A percentile compares a stretch with the other conserved stretches of the same genome.
These are phyloP conservation scores for Meghimatium bilineatum DNA, from an alignment of 2,888 invertebrate genomes.

Conservation along the genomic window DNA sequence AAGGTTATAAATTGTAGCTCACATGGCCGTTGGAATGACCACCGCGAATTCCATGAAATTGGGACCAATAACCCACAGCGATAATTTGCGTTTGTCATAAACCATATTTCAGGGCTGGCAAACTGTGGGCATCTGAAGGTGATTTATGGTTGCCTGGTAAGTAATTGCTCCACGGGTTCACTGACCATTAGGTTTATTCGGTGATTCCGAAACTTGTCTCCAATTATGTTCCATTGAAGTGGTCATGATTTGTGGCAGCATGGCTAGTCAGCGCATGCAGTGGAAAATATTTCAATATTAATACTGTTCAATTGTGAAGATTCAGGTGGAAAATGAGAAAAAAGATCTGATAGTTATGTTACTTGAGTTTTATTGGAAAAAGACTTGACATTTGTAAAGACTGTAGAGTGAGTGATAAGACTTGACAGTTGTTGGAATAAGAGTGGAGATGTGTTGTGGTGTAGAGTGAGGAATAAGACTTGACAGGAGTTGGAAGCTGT, in stretches of 20 bases:
- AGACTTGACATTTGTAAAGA: neutral
- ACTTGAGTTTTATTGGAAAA: neutral
- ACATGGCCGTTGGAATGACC: conserved; percentile 6
- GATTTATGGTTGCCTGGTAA: neutral
- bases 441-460: neutral
- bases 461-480: too few relatives aligned
- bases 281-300: too few relatives aligned
- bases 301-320: too few relatives aligned
- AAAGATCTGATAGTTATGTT: neutral
- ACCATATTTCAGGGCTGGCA: conserved; percentile 20
- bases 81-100: conserved; percentile 30
- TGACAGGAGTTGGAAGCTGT: too few relatives aligned
- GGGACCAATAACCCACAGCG: neutral
- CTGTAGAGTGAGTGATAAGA: neutral
- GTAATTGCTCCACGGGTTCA: neutral
- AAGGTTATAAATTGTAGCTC: neutral
- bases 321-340: neutral
- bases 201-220: conserved; percentile 8
- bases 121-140: neutral
- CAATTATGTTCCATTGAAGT: conserved; percentile 6
- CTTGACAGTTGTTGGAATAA: neutral
- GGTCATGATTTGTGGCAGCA: neutral
- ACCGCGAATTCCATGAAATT: neutral
- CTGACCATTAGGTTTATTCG: neutral
- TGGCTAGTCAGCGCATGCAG: neutral